A percentile compares a stretch with the other conserved stretches of the same genome.
These are phyloP conservation scores for Escarpia spicata DNA, from an alignment of 2,888 invertebrate genomes.

Conservation along the genomic window DNA sequence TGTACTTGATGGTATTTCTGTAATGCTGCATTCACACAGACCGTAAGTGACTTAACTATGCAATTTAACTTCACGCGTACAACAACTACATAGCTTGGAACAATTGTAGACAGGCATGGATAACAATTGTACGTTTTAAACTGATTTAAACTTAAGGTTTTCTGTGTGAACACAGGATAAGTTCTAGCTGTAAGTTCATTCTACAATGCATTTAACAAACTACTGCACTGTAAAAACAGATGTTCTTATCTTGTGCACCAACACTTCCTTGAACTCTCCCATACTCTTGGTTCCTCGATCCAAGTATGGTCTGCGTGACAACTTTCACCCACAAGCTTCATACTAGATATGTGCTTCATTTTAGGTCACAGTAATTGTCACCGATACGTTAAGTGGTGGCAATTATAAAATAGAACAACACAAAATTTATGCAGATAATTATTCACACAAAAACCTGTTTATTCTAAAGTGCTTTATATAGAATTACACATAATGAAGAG, in stretches of 20 bases:
- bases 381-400: neutral
- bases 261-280: neutral
- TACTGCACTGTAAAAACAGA: neutral
- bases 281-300: neutral
- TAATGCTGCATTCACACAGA: too few relatives aligned
- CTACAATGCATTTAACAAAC: neutral
- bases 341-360: neutral
- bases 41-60: too few relatives aligned
- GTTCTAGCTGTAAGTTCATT: too few relatives aligned
- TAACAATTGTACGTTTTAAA: too few relatives aligned
- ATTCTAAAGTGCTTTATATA: neutral
- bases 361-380: neutral
- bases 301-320: neutral
- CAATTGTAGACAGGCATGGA: too few relatives aligned
- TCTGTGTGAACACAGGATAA: too few relatives aligned
- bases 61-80: too few relatives aligned
- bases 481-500: neutral
- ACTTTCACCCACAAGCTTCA: neutral
- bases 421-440: neutral
- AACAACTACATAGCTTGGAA: too few relatives aligned
- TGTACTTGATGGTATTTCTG: too few relatives aligned
- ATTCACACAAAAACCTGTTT: neutral
- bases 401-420: neutral
- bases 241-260: neutral
- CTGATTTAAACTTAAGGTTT: too few relatives aligned